Evolutionary conservation across 2,113 vertebrate species (phyloP).

Genomic region (Thermophis baileyi): DNA sequence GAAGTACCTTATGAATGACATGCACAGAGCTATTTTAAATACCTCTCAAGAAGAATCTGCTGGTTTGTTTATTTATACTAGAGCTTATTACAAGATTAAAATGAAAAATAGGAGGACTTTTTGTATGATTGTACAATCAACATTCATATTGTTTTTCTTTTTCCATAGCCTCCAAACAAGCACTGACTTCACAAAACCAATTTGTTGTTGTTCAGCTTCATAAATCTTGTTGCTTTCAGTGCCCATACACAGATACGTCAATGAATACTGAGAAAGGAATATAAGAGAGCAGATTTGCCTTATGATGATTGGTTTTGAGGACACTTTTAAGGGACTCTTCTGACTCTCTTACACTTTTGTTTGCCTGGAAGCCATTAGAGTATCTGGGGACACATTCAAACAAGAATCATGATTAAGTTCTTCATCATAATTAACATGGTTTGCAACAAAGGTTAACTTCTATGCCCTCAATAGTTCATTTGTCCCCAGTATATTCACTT

Average conservation of each 20-base stretch:
- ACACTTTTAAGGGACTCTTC: rapidly evolving
- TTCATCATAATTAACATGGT: background rate
- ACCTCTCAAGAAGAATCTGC: no score
- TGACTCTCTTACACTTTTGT: background rate
- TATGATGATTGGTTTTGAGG: conserved; percentile 2
- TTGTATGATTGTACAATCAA: background rate
- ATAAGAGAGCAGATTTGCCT: background rate
- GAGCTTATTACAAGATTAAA: background rate
- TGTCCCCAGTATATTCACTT: background rate
- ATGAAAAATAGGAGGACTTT: background rate
- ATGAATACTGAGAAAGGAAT: rapidly evolving
- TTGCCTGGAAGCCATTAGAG: background rate
- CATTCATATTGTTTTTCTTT: conserved; percentile 47
- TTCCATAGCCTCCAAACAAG: background rate
- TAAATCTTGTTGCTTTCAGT: background rate
- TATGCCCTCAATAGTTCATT: background rate
- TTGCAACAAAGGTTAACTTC: background rate
- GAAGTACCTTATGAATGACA: background rate
- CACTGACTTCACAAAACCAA: background rate
- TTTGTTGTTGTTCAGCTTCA: conserved; percentile 5
- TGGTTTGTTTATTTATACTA: conserved; percentile 13
- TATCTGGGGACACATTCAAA: background rate
- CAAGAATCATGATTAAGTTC: background rate
- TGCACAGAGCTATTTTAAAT: no score
- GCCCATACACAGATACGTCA: conserved; percentile 3